Conservation (phyloP, 2,888 invertebrate genomes). For the Cryptops parisi region DNA sequence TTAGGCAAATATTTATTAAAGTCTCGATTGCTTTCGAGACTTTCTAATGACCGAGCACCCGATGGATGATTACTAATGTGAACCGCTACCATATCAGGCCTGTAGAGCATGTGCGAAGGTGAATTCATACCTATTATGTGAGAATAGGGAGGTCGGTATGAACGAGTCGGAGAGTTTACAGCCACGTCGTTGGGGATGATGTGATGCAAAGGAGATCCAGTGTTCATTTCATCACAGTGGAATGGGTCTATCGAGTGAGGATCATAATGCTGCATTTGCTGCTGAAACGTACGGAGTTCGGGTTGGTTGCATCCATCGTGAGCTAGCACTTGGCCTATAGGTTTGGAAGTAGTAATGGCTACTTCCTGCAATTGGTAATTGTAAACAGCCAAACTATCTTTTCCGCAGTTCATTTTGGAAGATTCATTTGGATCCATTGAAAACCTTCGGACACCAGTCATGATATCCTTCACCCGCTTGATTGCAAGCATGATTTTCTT, state of each 20-base stretch:
- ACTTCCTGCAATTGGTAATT: constrained; percentile 19
- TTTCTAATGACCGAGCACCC: constrained; percentile 19
- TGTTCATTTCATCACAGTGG: constrained; percentile 11
- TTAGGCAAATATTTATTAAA: neutral
- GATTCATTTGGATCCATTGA: constrained; percentile 11
- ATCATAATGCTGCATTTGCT: constrained; percentile 13
- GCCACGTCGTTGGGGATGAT: constrained; percentile 2
- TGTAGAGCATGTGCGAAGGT: constrained; percentile 24
- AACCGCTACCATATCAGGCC: constrained; percentile 34
- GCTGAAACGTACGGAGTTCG: constrained; percentile 23
- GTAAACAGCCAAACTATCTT: constrained; percentile 7
- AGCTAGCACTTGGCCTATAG: constrained; percentile 17
- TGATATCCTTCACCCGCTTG: constrained; percentile 85
- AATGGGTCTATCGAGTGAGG: constrained; percentile 14
- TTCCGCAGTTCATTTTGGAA: neutral
- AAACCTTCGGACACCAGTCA: constrained; percentile 44
- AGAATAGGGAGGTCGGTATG: constrained; percentile 11
- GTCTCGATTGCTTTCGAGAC: constrained; percentile 14
- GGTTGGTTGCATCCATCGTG: constrained; percentile 19
- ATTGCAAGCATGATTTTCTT: constrained; percentile 95
- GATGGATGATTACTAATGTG: constrained; percentile 27
- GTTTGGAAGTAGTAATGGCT: constrained; percentile 19
- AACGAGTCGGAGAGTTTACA: constrained; percentile 2
- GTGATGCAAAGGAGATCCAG: constrained; percentile 5
- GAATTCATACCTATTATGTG: constrained; percentile 8